Base-by-base conservation (phyloP, 1,140 invertebrate genomes). In the Papilio polytes region DNA sequence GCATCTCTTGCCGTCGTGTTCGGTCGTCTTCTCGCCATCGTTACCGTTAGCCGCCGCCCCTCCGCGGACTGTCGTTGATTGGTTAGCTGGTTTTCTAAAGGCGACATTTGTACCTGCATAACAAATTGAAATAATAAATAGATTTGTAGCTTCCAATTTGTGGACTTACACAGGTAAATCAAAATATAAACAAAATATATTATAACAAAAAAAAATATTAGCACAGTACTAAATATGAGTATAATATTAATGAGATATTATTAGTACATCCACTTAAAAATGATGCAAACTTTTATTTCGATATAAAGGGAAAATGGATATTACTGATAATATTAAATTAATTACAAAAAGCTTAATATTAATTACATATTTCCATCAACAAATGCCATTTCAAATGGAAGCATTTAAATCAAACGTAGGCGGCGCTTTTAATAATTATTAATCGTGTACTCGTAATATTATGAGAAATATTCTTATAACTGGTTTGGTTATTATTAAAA, bases 1-100 rank as follows among this genome's bases (percentile, higher is more conserved):
- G 91, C 98, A 99, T 81, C 97, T 95, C 87, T 97, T 97, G 1
- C 97, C 97, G 87, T 98, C 98, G 86, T 98, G 98, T 78, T 98
- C 97, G 0, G 97, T 98, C 82, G 96, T 97, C 86, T 95, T 96
- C 88, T 97, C 97, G 1, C 98, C 98, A 88, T 98, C 98, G 88
- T 98, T 98, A 2, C 97, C 98, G 88, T 98, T 98, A 51, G 96
- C 95, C 0, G 98, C 97, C 12, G 96, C 96, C 13, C 98, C 98
- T 0, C 97, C 98, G 63, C 98, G 95, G 0, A 98, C 97, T 0
- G 98, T 97, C 0, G 98, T 98, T 73, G 98, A 98, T 91, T 98
- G 98, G 93, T 98, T 98, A 1, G 98, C 97, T 2, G 98, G 98
- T 91, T 98, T 98, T 73, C 98, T 95, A 84, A 97, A 97, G 9